These are phyloP conservation scores for Chrosomus eos DNA, from an alignment of 2,797 vertebrate species.

Conservation along the genomic window DNA sequence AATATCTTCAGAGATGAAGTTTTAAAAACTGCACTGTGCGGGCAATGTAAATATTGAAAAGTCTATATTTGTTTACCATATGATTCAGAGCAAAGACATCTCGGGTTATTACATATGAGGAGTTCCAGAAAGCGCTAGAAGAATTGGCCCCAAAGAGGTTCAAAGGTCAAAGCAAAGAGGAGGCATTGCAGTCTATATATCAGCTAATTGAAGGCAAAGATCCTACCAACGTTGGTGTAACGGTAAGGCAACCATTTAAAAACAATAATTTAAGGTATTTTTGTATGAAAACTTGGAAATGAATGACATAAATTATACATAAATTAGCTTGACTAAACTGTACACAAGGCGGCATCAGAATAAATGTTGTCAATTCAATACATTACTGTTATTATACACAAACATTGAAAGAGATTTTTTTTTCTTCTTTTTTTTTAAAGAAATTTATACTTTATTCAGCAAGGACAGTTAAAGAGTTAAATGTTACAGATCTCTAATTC, in stretches of 20 bases:
- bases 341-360: neutral
- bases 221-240: conserved; percentile 86
- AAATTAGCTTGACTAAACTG: neutral
- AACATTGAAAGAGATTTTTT: no score
- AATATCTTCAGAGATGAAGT: neutral
- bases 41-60: neutral
- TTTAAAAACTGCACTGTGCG: neutral
- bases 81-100: conserved; percentile 86
- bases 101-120: conserved; percentile 89
- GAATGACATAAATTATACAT: neutral
- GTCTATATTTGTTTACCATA: conserved; percentile 25
- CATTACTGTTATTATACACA: neutral
- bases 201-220: conserved; percentile 88
- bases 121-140: conserved; percentile 90
- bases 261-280: neutral
- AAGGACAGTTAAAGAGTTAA: neutral
- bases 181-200: conserved; percentile 83
- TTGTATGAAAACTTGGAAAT: neutral
- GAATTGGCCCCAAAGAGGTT: conserved; percentile 89
- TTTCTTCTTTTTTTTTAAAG: neutral
- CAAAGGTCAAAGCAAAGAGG: conserved; percentile 90
- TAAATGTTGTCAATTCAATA: neutral
- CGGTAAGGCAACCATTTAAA: conserved; percentile 79
- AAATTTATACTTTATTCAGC: neutral
- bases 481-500: neutral